A percentile compares a stretch with the other conserved stretches of the same genome.
These are phyloP conservation scores for Lepus americanus DNA, from an alignment of 2,113 vertebrate species.

Conservation along the genomic window DNA sequence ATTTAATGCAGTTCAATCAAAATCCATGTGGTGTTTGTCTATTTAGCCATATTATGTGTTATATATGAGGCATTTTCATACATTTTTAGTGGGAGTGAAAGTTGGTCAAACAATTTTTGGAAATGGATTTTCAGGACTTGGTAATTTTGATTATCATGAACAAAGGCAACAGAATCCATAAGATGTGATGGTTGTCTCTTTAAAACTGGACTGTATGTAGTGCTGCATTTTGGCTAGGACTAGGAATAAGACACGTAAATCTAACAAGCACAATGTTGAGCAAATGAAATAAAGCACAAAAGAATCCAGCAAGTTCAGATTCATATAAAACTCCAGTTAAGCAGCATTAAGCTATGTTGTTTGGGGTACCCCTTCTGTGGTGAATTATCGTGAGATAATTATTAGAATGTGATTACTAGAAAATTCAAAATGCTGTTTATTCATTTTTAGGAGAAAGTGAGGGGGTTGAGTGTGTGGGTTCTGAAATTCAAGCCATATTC, in stretches of 20 bases:
- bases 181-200: neutral
- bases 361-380: neutral
- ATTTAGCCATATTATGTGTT: neutral
- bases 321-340: neutral
- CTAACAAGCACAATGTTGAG: neutral
- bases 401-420: neutral
- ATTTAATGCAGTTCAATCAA: neutral
- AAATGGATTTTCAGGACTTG: neutral
- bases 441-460: neutral
- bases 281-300: neutral
- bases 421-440: neutral
- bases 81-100: neutral
- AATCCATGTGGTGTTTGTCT: neutral
- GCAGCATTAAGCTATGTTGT: neutral
- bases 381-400: neutral
- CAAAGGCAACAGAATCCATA: neutral
- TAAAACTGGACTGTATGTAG: neutral
- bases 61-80: neutral
- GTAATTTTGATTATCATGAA: neutral
- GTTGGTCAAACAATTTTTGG: neutral
- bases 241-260: neutral
- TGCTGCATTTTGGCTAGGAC: neutral
- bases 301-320: neutral
- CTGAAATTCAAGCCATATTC: neutral
- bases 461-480: neutral